A percentile compares a stretch with the other conserved stretches of the same genome.
These are phyloP conservation scores for Anolis carolinensis DNA, from an alignment of 2,113 vertebrate genomes.

Conservation along the genomic window DNA sequence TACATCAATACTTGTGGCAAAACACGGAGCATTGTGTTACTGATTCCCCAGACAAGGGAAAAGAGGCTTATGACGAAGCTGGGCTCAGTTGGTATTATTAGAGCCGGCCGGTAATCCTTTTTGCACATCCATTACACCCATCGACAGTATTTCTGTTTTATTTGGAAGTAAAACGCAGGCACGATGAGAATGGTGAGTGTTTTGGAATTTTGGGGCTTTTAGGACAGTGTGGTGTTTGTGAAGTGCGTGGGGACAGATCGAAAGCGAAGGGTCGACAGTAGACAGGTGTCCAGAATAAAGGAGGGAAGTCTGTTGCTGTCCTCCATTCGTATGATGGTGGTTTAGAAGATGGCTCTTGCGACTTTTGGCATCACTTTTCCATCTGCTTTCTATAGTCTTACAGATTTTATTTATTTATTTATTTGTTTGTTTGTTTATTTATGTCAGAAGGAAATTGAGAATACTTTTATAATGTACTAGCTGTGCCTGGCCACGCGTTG, in stretches of 20 bases:
- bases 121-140: slow-evolving; percentile 73
- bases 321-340: not conserved
- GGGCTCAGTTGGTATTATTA: slow-evolving; percentile 86
- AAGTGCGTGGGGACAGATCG: not conserved
- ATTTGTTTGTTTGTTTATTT: too few relatives aligned
- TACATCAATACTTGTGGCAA: not conserved
- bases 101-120: slow-evolving; percentile 80
- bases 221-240: not conserved
- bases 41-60: slow-evolving; percentile 70
- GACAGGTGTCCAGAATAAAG: not conserved
- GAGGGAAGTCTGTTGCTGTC: not conserved
- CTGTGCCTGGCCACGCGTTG: too few relatives aligned
- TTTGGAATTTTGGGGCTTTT: not conserved
- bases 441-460: too few relatives aligned
- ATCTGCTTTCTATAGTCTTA: not conserved
- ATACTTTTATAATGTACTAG: too few relatives aligned
- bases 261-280: not conserved
- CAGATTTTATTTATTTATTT: too few relatives aligned
- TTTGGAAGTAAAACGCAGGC: slow-evolving; percentile 25
- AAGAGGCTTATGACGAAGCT: slow-evolving; percentile 82
- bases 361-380: fast-evolving
- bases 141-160: slow-evolving; percentile 64
- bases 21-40: slow-evolving; percentile 45
- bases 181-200: slow-evolving; percentile 1
- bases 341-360: not conserved